These are phyloP conservation scores for Ricordea florida DNA, from an alignment of 92 coral and sea anemone genomes.

Conservation along the genomic window DNA sequence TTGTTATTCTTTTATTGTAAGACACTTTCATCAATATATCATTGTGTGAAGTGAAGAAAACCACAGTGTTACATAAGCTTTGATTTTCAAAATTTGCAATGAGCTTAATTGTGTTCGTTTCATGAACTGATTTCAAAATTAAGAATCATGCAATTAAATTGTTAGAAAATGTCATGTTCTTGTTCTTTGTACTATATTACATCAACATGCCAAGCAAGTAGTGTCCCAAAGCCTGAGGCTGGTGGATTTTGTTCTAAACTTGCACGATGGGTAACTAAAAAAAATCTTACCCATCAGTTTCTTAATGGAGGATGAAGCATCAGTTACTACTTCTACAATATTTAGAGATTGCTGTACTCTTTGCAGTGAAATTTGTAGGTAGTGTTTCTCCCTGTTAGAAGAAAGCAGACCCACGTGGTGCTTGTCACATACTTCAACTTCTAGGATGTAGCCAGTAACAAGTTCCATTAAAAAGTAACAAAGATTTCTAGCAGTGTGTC, in stretches of 20 bases:
- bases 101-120: background rate
- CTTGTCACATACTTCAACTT: constrained; percentile 46
- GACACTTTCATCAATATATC: constrained; percentile 8
- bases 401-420: constrained; percentile 38
- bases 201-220: too few relatives aligned
- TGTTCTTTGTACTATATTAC: constrained; percentile 6
- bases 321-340: constrained; percentile 53
- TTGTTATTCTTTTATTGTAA: constrained; percentile 1
- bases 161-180: background rate
- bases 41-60: constrained; percentile 2
- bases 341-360: background rate
- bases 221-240: background rate
- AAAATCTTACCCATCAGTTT: constrained; percentile 45
- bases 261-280: background rate
- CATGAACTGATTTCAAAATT: constrained; percentile 2
- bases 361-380: constrained; percentile 13
- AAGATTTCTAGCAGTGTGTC: constrained; percentile 37
- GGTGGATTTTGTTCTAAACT: background rate
- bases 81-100: constrained; percentile 6
- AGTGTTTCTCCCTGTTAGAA: constrained; percentile 31
- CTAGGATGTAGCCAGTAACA: constrained; percentile 17
- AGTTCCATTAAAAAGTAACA: constrained; percentile 48
- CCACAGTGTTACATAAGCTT: constrained; percentile 6
- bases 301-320: constrained; percentile 47
- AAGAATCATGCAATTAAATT: constrained; percentile 9